phyloP scores from a whole-genome alignment of 2,888 invertebrate species.

The Pardosa pseudoannulata region DNA sequence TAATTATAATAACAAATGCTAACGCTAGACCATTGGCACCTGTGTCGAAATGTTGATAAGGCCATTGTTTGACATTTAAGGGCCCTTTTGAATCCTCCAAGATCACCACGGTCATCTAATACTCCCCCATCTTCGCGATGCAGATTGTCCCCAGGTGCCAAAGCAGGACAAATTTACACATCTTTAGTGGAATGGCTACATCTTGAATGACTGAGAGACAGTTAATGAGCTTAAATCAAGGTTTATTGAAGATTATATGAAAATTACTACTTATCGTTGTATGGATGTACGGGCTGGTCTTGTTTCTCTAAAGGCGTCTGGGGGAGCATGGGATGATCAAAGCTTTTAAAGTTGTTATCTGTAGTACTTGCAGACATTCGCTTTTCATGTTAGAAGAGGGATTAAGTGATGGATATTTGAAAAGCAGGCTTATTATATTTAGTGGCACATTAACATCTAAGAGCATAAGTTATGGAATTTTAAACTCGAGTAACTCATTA shows the following conservation, averaged over 20 bases:
- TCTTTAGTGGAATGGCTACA: constrained; percentile 16
- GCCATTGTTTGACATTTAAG: constrained; percentile 58
- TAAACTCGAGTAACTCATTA: background rate
- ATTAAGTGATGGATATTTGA: background rate
- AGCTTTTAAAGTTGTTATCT: constrained; percentile 9
- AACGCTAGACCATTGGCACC: background rate
- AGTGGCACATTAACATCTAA: background rate
- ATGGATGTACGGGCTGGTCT: constrained; percentile 10
- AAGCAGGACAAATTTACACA: constrained; percentile 24
- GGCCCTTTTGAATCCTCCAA: constrained; percentile 37
- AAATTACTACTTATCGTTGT: constrained; percentile 49
- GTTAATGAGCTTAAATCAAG: constrained; percentile 61
- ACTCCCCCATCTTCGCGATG: constrained; percentile 37
- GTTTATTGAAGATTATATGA: constrained; percentile 52
- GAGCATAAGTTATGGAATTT: background rate
- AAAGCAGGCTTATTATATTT: background rate
- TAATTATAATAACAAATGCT: no score
- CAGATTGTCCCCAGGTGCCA: constrained; percentile 38
- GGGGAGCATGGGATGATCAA: background rate
- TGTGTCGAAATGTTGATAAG: background rate
- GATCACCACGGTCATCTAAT: constrained; percentile 48
- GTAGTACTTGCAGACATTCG: background rate
- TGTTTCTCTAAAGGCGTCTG: background rate
- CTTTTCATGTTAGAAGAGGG: background rate
- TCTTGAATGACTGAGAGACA: constrained; percentile 16